A percentile compares a stretch with the other conserved stretches of the same genome.
Conservation (phyloP, 2,113 vertebrate genomes). For the Gavialis gangeticus region DNA sequence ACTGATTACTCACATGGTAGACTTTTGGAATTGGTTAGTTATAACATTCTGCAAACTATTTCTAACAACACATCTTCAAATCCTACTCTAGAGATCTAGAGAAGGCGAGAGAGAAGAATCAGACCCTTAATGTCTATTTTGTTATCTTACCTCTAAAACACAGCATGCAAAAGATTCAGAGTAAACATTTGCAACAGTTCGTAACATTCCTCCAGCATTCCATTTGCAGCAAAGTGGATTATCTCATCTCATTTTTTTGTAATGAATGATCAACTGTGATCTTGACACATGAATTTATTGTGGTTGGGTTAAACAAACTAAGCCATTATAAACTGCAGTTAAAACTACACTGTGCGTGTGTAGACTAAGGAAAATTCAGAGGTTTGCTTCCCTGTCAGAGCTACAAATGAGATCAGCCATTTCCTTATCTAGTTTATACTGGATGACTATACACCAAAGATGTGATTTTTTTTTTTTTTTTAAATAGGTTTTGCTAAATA, state of each 20-base stretch:
- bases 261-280: constrained; percentile 58
- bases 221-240: constrained; percentile 57
- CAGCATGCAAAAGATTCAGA: background rate
- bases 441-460: constrained; percentile 49
- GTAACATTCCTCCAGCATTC: constrained; percentile 61
- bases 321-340: constrained; percentile 51
- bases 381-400: background rate
- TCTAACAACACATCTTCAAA: constrained; percentile 63
- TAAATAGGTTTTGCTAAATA: constrained; percentile 65
- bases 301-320: constrained; percentile 64
- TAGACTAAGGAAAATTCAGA: constrained; percentile 1
- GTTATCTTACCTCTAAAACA: constrained; percentile 44
- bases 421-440: constrained; percentile 42
- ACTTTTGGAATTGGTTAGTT: background rate
- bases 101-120: constrained; percentile 35
- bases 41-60: constrained; percentile 37
- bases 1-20: background rate
- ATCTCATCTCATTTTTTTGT: constrained; percentile 64
- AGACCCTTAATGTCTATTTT: constrained; percentile 55
- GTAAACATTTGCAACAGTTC: constrained; percentile 66
- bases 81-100: constrained; percentile 69
- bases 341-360: constrained; percentile 39
- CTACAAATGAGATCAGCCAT: background rate
- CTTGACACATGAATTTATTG: constrained; percentile 68
- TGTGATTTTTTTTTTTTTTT: constrained; percentile 8